phyloP scores from a whole-genome alignment of 2,797 vertebrate species.

The Cossypha dichroa region DNA sequence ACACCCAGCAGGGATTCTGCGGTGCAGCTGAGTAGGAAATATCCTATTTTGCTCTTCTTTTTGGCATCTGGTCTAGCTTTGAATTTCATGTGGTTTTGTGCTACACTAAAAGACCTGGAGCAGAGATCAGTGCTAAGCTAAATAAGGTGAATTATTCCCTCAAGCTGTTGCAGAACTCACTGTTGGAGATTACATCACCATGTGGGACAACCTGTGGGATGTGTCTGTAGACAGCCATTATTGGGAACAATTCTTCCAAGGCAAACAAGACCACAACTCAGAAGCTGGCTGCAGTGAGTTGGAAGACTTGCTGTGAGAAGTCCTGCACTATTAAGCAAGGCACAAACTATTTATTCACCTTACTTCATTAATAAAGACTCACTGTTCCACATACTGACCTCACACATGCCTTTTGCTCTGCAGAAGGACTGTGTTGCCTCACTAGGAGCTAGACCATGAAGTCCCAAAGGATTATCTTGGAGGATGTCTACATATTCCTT shows the following conservation, averaged over 20 bases:
- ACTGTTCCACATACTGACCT: background rate
- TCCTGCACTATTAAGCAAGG: background rate
- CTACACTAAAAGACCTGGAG: background rate
- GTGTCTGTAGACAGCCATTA: background rate
- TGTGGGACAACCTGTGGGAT: background rate
- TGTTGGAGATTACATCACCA: background rate
- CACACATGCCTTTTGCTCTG: background rate
- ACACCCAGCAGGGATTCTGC: background rate
- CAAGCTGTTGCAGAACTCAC: background rate
- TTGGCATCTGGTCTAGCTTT: background rate
- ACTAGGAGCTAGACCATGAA: background rate
- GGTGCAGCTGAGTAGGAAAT: background rate
- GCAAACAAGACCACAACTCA: background rate
- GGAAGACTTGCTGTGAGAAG: background rate
- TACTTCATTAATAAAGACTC: background rate
- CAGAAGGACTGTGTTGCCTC: background rate
- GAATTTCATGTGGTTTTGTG: background rate
- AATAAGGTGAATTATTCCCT: background rate
- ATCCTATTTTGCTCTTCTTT: background rate
- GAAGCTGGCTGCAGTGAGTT: background rate
- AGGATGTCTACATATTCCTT: background rate
- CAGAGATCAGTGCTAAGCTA: background rate
- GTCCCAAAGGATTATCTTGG: background rate
- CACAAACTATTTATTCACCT: background rate
- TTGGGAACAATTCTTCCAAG: background rate